Conservation (phyloP, 2,113 vertebrate species). For the Proterorhinus semilunaris region DNA sequence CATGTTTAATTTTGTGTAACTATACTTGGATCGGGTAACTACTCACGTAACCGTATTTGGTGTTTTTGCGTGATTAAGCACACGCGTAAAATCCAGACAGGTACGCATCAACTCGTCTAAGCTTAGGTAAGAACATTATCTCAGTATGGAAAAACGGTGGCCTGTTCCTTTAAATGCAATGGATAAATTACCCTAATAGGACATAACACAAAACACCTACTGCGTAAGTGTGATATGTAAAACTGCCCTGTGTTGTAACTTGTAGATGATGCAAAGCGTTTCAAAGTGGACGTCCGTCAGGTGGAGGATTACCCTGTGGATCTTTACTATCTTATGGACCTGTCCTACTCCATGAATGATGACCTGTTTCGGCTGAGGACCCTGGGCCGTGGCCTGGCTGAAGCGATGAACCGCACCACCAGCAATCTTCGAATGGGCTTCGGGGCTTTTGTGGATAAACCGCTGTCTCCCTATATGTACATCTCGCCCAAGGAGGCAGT, state of each 20-base stretch:
- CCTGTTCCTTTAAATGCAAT: too few relatives aligned
- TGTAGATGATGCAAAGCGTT: constrained; percentile 88
- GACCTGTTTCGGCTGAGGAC: constrained; percentile 86
- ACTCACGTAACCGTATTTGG: too few relatives aligned
- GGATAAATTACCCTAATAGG: too few relatives aligned
- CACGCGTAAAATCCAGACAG: too few relatives aligned
- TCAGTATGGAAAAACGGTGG: too few relatives aligned
- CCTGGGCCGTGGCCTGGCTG: constrained; percentile 85
- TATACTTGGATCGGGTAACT: too few relatives aligned
- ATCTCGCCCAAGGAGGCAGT: constrained; percentile 87
- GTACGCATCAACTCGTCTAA: too few relatives aligned
- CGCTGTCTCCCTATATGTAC: constrained; percentile 94
- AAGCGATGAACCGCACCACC: constrained; percentile 89
- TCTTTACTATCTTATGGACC: constrained; percentile 98
- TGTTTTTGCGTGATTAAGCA: too few relatives aligned
- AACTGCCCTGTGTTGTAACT: background rate
- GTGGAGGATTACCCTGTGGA: constrained; percentile 98
- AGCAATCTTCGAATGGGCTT: constrained; percentile 96
- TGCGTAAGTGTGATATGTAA: too few relatives aligned
- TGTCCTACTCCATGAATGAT: constrained; percentile 96
- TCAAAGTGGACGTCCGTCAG: constrained; percentile 89
- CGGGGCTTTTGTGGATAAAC: constrained; percentile 97
- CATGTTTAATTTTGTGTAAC: too few relatives aligned
- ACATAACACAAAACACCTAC: too few relatives aligned
- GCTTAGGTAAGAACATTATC: too few relatives aligned